These are phyloP conservation scores for Anhinga anhinga DNA, from an alignment of 2,113 vertebrate genomes.

Conservation along the genomic window DNA sequence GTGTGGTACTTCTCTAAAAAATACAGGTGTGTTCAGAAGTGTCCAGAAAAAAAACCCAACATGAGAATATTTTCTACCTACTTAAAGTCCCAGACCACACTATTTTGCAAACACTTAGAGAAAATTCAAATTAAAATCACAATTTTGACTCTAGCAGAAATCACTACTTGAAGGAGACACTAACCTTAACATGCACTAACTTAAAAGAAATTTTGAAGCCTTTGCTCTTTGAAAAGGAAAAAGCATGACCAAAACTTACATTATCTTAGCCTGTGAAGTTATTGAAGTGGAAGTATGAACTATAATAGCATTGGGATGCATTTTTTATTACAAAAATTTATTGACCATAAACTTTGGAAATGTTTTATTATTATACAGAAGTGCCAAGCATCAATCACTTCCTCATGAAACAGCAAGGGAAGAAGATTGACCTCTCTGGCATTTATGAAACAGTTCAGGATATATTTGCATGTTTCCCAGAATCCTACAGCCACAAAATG, in stretches of 20 bases:
- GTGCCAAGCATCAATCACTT: conserved; percentile 16
- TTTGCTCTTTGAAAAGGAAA: conserved; percentile 9
- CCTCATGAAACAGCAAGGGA: neutral
- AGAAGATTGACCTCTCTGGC: neutral
- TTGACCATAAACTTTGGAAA: conserved; percentile 41
- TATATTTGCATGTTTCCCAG: neutral
- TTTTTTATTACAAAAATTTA: conserved; percentile 48
- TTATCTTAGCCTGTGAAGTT: neutral
- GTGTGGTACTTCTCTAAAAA: neutral
- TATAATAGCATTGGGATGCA: neutral
- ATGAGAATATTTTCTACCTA: neutral
- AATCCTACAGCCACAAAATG: neutral
- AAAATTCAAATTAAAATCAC: neutral
- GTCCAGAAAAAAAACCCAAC: neutral
- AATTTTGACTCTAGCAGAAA: neutral
- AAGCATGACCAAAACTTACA: neutral
- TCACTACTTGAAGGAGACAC: neutral
- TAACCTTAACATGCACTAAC: neutral
- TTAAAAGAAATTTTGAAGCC: neutral
- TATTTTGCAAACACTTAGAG: neutral
- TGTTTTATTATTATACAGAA: conserved; percentile 40
- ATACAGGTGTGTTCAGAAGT: neutral
- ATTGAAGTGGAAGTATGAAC: neutral
- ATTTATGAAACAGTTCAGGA: neutral
- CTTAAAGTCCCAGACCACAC: neutral